Evolutionary conservation across 2,888 invertebrate species (phyloP), one percentile per base, ranked within the genome.

Genomic region (Ophonus ardosiacus): DNA sequence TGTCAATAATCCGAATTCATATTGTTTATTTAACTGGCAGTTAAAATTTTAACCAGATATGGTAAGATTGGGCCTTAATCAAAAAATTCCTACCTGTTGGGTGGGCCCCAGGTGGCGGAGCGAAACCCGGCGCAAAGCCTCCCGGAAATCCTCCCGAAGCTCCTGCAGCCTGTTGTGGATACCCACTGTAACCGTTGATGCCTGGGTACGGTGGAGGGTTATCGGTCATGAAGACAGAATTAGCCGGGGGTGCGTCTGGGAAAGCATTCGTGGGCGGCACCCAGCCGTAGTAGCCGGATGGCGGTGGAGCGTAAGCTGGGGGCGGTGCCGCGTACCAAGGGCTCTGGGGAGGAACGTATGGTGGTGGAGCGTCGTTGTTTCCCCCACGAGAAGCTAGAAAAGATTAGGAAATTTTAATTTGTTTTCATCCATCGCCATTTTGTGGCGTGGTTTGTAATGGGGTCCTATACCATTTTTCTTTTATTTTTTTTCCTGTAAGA

Each of bases 201-300:
- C 98, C 98, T 15, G 98, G 98, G 92, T 98, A 98, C 1, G 98
- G 98, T 71, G 98, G 98, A 31, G 98, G 98, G 90, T 95, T 96
- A 90, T 97, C 96, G 68, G 96, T 96, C 93, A 97, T 96, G 91
- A 95, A 98, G 31, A 98, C 98, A 21, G 95, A 95, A 91, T 96
- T 96, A 40, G 96, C 95, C 90, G 95, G 94, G 10, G 95, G 95
- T 81, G 94, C 94, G 88, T 94, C 93, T 0, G 94, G 94, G 90
- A 95, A 95, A 0, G 93, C 93, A 15, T 87, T 90, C 0, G 96
- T 95, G 0, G 97, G 97, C 76, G 98, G 98, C 88, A 96, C 94
- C 96, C 98, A 98, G 86, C 98, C 98, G 89, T 98, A 98, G 91
- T 97, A 97, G 17, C 97, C 97, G 86, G 95, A 94, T 31, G 96